Evolutionary conservation across 1,140 invertebrate genomes (phyloP).

Genomic region (Trachymyrmex septentrionalis): DNA sequence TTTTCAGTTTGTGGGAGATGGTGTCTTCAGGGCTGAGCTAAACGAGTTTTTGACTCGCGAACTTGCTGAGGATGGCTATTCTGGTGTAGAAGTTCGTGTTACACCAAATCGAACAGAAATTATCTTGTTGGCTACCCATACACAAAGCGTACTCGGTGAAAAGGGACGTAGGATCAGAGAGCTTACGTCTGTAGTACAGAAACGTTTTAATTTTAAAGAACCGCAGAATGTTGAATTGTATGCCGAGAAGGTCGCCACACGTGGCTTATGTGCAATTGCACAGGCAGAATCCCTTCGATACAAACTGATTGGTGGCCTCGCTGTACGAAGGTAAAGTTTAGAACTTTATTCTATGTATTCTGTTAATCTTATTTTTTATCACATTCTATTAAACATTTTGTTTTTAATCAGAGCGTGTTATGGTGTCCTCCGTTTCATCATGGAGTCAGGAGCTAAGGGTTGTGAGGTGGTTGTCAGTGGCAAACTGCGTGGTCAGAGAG

Average conservation of each 20-base stretch:
- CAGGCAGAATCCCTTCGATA: constrained; percentile 99
- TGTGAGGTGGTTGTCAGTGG: constrained; percentile 99
- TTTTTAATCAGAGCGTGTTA: constrained; percentile 94
- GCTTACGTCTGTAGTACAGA: constrained; percentile 99
- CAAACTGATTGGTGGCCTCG: constrained; percentile 98
- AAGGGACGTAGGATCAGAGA: constrained; percentile 98
- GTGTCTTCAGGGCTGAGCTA: constrained; percentile 99
- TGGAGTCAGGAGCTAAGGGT: constrained; percentile 98
- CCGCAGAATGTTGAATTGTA: constrained; percentile 96
- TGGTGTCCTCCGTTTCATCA: constrained; percentile 99
- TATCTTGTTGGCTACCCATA: constrained; percentile 99
- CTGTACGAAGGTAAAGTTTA: constrained; percentile 90
- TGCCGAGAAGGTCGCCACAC: constrained; percentile 99
- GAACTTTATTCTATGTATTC: not conserved
- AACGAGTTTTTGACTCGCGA: constrained; percentile 99
- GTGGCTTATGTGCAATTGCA: constrained; percentile 99
- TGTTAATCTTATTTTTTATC: not conserved
- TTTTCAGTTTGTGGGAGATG: constrained; percentile 98
- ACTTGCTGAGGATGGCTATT: constrained; percentile 99
- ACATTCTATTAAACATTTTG: not conserved
- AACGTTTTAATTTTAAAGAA: constrained; percentile 98
- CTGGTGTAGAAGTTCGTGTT: constrained; percentile 98
- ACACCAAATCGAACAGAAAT: constrained; percentile 98
- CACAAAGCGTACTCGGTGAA: constrained; percentile 98
- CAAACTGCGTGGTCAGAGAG: constrained; percentile 99